Conservation (phyloP, 2,113 vertebrate species). For the Spea multiplicata region DNA sequence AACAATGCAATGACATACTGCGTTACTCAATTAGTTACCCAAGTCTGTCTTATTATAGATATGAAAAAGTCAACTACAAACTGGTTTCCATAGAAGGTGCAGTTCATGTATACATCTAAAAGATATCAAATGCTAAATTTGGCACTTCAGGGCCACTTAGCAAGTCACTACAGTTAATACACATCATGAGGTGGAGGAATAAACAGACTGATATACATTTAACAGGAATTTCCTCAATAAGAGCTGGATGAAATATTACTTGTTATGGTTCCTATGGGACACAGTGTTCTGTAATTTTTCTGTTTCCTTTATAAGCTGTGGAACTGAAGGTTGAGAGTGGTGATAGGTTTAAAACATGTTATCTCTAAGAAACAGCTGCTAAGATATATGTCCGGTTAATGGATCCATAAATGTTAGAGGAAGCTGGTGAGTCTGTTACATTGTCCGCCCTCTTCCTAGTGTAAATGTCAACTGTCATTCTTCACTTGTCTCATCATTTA, state of each 20-base stretch:
- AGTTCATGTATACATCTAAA: no score
- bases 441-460: slow-evolving; percentile 33
- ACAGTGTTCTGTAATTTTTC: slow-evolving; percentile 2
- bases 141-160: no score
- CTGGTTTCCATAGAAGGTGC: no score
- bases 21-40: no score
- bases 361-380: slow-evolving; percentile 45
- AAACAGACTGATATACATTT: neutral
- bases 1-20: no score
- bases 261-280: slow-evolving; percentile 20
- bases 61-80: no score
- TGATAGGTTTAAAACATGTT: slow-evolving; percentile 32
- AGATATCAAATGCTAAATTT: no score
- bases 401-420: neutral
- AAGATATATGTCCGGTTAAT: slow-evolving; percentile 23
- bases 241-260: slow-evolving; percentile 28
- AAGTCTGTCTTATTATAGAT: no score
- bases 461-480: slow-evolving; percentile 21
- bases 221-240: slow-evolving; percentile 35
- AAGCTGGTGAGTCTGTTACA: slow-evolving; percentile 13
- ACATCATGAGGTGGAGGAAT: no score
- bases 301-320: slow-evolving; percentile 8
- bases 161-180: no score
- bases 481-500: no score
- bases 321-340: slow-evolving; percentile 2